Percentiles rank a stretch among this genome's conserved stretches.
phyloP scores from a whole-genome alignment of 2,113 vertebrate genomes.

The Eolophus roseicapilla region DNA sequence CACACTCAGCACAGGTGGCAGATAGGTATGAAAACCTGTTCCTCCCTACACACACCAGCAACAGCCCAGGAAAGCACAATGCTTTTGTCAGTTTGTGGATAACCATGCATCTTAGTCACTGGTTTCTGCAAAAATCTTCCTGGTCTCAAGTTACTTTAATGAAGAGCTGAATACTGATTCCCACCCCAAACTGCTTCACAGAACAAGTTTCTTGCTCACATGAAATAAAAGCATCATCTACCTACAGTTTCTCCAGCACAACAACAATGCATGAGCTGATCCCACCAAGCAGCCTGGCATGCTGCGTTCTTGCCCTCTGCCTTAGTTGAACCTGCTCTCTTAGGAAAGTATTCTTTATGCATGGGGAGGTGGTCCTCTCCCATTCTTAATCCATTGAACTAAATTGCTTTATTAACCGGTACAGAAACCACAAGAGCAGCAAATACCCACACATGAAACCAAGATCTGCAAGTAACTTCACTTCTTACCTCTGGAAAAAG shows the following conservation, averaged over 20 bases:
- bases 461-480: neutral
- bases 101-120: fast-evolving
- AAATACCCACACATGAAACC: neutral
- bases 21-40: neutral
- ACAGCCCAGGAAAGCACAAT: neutral
- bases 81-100: neutral
- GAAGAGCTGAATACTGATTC: neutral
- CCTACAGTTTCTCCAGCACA: fast-evolving
- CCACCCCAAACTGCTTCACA: neutral
- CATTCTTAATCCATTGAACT: neutral
- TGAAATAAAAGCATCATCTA: neutral
- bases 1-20: fast-evolving
- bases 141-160: neutral
- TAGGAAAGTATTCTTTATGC: neutral
- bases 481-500: neutral
- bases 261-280: neutral
- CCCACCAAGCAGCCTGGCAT: neutral
- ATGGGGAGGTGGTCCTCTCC: neutral
- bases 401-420: neutral
- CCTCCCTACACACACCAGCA: neutral
- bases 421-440: neutral
- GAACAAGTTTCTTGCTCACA: neutral
- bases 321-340: neutral
- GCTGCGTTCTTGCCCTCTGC: neutral
- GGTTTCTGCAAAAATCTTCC: neutral